A percentile compares a stretch with the other conserved stretches of the same genome.
phyloP scores from a whole-genome alignment of 2,113 vertebrate genomes.

The Cyanoramphus novaezelandiae region DNA sequence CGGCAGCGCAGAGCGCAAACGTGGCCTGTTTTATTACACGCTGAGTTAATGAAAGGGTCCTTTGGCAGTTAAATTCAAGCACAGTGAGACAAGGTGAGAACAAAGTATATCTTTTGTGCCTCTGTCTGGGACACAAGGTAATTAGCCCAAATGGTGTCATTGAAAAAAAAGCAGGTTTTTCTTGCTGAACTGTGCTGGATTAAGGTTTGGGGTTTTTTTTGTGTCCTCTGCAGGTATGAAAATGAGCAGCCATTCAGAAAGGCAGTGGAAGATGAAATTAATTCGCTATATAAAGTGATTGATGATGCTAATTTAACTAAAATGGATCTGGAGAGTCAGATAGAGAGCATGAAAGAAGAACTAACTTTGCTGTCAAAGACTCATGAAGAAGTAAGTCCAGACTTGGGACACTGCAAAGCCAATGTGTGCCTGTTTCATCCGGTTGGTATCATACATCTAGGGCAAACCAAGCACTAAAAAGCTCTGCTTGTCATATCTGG shows the following conservation, averaged over 20 bases:
- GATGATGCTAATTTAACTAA: constrained; percentile 88
- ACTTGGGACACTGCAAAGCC: background rate
- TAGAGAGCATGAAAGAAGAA: constrained; percentile 87
- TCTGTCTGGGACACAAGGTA: background rate
- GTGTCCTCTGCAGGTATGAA: constrained; percentile 81
- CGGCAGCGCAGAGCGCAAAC: accelerated
- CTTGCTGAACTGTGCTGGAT: background rate
- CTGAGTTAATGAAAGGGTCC: background rate
- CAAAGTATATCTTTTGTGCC: background rate
- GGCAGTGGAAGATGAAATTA: constrained; percentile 91
- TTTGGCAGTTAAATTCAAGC: background rate
- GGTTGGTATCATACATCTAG: background rate
- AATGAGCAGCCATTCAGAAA: constrained; percentile 90
- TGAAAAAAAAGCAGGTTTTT: background rate
- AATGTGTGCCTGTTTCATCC: background rate
- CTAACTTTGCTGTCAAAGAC: constrained; percentile 80
- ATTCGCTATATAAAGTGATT: constrained; percentile 89
- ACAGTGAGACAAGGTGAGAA: background rate
- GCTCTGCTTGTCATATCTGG: background rate
- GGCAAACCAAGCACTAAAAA: background rate
- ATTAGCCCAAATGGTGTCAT: background rate
- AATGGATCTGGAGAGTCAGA: constrained; percentile 86
- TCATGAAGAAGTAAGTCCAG: constrained; percentile 86
- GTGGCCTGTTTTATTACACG: background rate
- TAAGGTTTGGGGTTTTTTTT: background rate